A percentile compares a stretch with the other conserved stretches of the same genome.
phyloP scores from a whole-genome alignment of 92 coral and sea anemone genomes.

The Epizoanthus rinbou region DNA sequence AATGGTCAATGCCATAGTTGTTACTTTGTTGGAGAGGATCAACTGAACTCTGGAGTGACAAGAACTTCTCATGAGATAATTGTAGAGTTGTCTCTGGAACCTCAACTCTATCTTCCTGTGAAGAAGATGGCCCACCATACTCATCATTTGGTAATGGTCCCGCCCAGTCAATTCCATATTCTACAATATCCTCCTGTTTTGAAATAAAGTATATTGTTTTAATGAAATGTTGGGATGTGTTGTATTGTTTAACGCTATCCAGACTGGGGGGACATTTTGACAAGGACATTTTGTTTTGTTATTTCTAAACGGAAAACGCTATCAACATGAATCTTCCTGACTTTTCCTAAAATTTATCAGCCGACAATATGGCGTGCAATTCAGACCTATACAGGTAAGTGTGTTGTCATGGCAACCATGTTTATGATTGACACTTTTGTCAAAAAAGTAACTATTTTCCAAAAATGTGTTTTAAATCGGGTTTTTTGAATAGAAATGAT shows the following conservation, averaged over 20 bases:
- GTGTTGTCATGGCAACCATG: too few species aligned
- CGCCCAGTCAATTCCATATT: constrained; percentile 4
- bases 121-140: constrained; percentile 9
- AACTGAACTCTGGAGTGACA: constrained; percentile 3
- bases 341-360: too few species aligned
- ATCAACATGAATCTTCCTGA: too few species aligned
- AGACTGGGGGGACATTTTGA: too few species aligned
- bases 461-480: too few species aligned
- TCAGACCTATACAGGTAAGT: too few species aligned
- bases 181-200: constrained; percentile 5
- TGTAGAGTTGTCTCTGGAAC: constrained; percentile 6
- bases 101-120: constrained; percentile 12
- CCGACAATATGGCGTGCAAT: too few species aligned
- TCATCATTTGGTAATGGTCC: constrained; percentile 11
- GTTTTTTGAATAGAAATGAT: too few species aligned
- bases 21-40: constrained; percentile 6
- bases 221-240: constrained; percentile 7
- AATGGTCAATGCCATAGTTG: constrained; percentile 15
- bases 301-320: too few species aligned
- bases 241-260: background rate
- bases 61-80: constrained; percentile 6
- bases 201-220: constrained; percentile 14
- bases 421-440: too few species aligned
- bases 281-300: too few species aligned
- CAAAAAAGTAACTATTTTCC: too few species aligned